Base-by-base conservation (phyloP, 2,797 vertebrate species). In the Cuniculus paca region DNA sequence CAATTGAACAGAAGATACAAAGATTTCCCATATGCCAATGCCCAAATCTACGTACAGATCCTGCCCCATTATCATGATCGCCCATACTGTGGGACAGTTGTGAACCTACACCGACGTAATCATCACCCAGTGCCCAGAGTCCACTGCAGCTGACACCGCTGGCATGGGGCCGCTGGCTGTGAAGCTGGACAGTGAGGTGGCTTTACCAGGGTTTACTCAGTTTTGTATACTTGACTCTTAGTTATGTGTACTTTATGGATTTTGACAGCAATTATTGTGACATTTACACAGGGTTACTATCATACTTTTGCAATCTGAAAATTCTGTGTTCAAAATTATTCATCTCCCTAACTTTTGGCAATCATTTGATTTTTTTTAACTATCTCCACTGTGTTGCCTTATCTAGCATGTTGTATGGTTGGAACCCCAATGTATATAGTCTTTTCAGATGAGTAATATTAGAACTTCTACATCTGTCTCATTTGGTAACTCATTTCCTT, bases 381-480 rank as follows among this genome's bases (percentile, higher is more conserved):
- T 19, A 8, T 20, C 16, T 20, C 22, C 4, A 7, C n/a, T 50
- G 28, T 22, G 52, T 58, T 34, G 2, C 5, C 7, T 85, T 85
- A 78, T 79, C 26, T 68, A n/a, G 10, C 13, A 24, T n/a, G 20
- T 9, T 12, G 22, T 42, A 2, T 0, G 0, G 19, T 60, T 90
- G 20, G 24, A 4, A 48, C 78, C n/a, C 28, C 11, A 31, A 1
- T 14, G 26, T 19, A 22, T 4, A 28, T 17, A 58, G 19, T 10
- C 7, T 60, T 77, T 70, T 3, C 14, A 68, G 24, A 60, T 28
- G 50, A 9, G 5, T 36, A 74, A 72, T 11, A 39, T 58, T 68
- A 39, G 56, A 34, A 2, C 2, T 75, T 3, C 10, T 26, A 0
- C 1, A 0, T 45, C 12, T 60, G 7, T 68, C 24, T 31, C n/a